These are phyloP conservation scores for Liolophura sinensis DNA, from an alignment of 1,140 invertebrate species.

Conservation along the genomic window DNA sequence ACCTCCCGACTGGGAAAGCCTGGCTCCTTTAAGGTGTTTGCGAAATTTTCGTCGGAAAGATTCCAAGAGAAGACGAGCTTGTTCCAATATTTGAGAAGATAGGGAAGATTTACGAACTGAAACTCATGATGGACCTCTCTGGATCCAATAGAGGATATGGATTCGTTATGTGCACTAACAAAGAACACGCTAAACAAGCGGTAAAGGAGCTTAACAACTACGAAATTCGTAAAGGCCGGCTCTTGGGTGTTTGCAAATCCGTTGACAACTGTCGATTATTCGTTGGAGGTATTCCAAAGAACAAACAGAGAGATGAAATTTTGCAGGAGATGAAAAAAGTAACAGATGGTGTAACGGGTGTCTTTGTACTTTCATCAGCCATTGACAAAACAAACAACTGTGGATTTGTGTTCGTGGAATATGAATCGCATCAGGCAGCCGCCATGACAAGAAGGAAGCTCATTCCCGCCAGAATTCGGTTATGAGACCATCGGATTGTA, in stretches of 20 bases:
- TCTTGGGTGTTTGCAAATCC: slow-evolving; percentile 77
- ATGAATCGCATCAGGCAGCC: slow-evolving; percentile 76
- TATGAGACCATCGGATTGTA: slow-evolving; percentile 74
- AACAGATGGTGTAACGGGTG: slow-evolving; percentile 71
- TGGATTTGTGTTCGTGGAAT: slow-evolving; percentile 88
- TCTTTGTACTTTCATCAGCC: slow-evolving; percentile 74
- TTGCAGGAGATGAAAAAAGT: slow-evolving; percentile 69
- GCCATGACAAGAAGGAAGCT: slow-evolving; percentile 79
- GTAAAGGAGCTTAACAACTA: slow-evolving; percentile 70
- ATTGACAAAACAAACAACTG: slow-evolving; percentile 70
- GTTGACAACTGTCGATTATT: slow-evolving; percentile 85
- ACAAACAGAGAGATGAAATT: slow-evolving; percentile 73
- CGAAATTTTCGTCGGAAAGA: slow-evolving; percentile 83
- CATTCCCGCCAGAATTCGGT: slow-evolving; percentile 69
- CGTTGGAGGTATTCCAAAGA: slow-evolving; percentile 78
- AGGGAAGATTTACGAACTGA: slow-evolving; percentile 72
- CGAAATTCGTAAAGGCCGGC: slow-evolving; percentile 69
- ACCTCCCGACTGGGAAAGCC: slow-evolving; percentile 59
- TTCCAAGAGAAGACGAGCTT: slow-evolving; percentile 80
- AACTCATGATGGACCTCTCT: slow-evolving; percentile 83
- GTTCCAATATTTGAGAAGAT: slow-evolving; percentile 73
- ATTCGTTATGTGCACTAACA: slow-evolving; percentile 74
- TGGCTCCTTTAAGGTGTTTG: slow-evolving; percentile 62
- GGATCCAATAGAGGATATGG: slow-evolving; percentile 80
- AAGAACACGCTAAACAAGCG: slow-evolving; percentile 66